Evolutionary conservation across 2,797 vertebrate genomes (phyloP).

Genomic region (Uromys caudimaculatus): DNA sequence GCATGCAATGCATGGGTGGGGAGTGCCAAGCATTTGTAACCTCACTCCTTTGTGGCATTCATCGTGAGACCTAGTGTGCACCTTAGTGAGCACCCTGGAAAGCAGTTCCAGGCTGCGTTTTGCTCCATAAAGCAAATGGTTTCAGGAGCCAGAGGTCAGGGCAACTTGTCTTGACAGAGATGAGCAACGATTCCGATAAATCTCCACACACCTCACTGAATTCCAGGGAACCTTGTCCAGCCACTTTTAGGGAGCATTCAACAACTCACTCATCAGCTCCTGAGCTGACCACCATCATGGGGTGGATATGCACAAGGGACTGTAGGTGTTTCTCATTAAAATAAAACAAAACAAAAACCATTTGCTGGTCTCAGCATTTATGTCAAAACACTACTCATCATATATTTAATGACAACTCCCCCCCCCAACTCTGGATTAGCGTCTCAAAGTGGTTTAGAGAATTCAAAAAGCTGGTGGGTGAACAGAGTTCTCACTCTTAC

Average conservation of each 20-base stretch:
- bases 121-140: not conserved
- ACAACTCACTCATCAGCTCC: not conserved
- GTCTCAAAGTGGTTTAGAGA: constrained; percentile 53
- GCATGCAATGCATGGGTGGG: too few species aligned
- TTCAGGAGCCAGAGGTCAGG: not conserved
- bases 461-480: constrained; percentile 32
- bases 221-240: constrained; percentile 29
- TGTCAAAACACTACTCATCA: constrained; percentile 29
- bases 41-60: not conserved
- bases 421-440: not conserved
- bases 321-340: not conserved
- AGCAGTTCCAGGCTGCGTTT: not conserved
- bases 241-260: not conserved
- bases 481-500: constrained; percentile 34
- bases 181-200: not conserved
- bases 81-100: not conserved
- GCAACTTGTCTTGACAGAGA: not conserved
- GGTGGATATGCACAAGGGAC: not conserved
- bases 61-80: not conserved
- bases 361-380: constrained; percentile 28
- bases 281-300: not conserved
- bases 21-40: not conserved
- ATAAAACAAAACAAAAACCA: not conserved
- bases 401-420: not conserved
- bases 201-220: not conserved